Evolutionary conservation across 2,888 invertebrate species (phyloP).

Genomic region (Hyles lineata): DNA sequence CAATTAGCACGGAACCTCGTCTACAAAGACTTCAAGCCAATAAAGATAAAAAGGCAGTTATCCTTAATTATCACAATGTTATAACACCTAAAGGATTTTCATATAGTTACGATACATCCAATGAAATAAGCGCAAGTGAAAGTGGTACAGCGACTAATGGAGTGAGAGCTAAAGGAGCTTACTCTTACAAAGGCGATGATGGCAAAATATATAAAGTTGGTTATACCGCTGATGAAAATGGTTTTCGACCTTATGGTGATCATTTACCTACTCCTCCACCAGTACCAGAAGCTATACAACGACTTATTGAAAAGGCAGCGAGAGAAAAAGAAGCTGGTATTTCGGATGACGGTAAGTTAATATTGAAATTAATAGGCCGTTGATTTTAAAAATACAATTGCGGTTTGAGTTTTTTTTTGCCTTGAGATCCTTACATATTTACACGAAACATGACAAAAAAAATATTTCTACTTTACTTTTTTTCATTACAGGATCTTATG

Average conservation of each 20-base stretch:
- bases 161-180: constrained; percentile 67
- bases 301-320: constrained; percentile 65
- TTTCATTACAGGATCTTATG: constrained; percentile 64
- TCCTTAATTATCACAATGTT: constrained; percentile 62
- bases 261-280: constrained; percentile 66
- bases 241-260: constrained; percentile 69
- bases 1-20: background rate
- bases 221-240: constrained; percentile 76
- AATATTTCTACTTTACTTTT: background rate
- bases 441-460: background rate
- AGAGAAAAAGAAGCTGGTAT: constrained; percentile 63
- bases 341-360: constrained; percentile 66
- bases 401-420: no score
- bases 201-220: constrained; percentile 66
- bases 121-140: constrained; percentile 73
- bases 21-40: constrained; percentile 60
- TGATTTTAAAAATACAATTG: no score
- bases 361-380: background rate
- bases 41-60: constrained; percentile 62
- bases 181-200: constrained; percentile 74
- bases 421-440: no score
- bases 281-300: constrained; percentile 69
- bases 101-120: constrained; percentile 72
- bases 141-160: constrained; percentile 66
- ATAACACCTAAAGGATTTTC: constrained; percentile 64